Percentiles rank a stretch among this genome's conserved stretches.
phyloP scores from a whole-genome alignment of 2,888 invertebrate genomes.

The Candidula unifasciata region DNA sequence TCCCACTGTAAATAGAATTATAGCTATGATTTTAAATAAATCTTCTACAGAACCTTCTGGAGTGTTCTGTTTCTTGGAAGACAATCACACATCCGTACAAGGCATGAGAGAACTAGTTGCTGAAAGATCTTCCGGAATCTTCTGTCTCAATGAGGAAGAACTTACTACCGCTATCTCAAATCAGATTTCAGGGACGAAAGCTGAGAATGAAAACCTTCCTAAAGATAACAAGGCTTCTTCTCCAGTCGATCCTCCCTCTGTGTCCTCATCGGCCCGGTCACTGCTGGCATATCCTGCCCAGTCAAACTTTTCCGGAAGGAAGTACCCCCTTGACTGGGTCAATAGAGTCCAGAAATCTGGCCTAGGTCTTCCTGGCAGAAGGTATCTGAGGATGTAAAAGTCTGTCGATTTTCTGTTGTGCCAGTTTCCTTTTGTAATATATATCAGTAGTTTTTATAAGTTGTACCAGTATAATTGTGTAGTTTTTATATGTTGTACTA shows the following conservation, averaged over 20 bases:
- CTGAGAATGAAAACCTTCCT: not conserved
- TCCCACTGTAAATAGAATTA: too few species aligned
- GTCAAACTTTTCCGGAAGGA: conserved; percentile 95
- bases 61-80: conserved; percentile 88
- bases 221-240: not conserved
- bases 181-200: not conserved
- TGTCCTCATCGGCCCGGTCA: conserved; percentile 28
- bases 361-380: conserved; percentile 57
- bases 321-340: conserved; percentile 89
- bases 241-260: conserved; percentile 32
- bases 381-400: not conserved
- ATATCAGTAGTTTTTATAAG: too few species aligned
- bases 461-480: too few species aligned
- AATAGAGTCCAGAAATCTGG: conserved; percentile 82
- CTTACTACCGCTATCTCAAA: conserved; percentile 31
- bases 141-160: conserved; percentile 65
- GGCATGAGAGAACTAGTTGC: conserved; percentile 89
- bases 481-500: too few species aligned
- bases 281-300: conserved; percentile 93
- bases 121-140: conserved; percentile 57
- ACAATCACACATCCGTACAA: conserved; percentile 96
- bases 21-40: not conserved
- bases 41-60: conserved; percentile 78
- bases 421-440: too few species aligned
- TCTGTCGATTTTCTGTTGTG: too few species aligned